phyloP scores from a whole-genome alignment of 2,888 invertebrate species.

The Petrolisthes cinctipes region DNA sequence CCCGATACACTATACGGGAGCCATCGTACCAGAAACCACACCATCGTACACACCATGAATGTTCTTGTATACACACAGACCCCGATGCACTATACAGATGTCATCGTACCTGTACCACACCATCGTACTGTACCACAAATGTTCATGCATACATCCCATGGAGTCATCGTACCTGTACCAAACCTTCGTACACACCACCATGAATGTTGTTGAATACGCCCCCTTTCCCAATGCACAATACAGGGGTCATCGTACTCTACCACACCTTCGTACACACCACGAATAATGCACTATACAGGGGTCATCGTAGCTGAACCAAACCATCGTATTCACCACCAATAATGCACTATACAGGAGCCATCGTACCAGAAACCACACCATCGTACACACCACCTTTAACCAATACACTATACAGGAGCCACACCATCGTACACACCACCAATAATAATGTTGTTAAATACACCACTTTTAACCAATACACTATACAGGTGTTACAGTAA shows the following conservation, averaged over 20 bases:
- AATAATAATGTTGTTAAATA: neutral
- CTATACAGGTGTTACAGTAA: slow-evolving; percentile 71
- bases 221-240: slow-evolving; percentile 66
- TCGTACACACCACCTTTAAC: neutral
- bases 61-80: neutral
- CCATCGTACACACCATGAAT: neutral
- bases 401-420: neutral
- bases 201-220: neutral
- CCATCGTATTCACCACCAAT: no score
- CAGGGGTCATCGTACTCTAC: slow-evolving; percentile 70
- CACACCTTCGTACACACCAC: no score
- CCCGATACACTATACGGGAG: slow-evolving; percentile 31
- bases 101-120: slow-evolving; percentile 64
- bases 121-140: slow-evolving; percentile 70
- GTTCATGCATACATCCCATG: no score
- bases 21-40: neutral
- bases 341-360: slow-evolving; percentile 35
- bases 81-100: slow-evolving; percentile 69
- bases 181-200: no score
- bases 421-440: neutral
- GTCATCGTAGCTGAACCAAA: no score
- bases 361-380: neutral
- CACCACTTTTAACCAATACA: slow-evolving; percentile 5
- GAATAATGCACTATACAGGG: slow-evolving; percentile 24
- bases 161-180: neutral